Percentiles rank a stretch among this genome's conserved stretches.
These are phyloP conservation scores for Girardinus metallicus DNA, from an alignment of 2,797 vertebrate genomes.

Conservation along the genomic window DNA sequence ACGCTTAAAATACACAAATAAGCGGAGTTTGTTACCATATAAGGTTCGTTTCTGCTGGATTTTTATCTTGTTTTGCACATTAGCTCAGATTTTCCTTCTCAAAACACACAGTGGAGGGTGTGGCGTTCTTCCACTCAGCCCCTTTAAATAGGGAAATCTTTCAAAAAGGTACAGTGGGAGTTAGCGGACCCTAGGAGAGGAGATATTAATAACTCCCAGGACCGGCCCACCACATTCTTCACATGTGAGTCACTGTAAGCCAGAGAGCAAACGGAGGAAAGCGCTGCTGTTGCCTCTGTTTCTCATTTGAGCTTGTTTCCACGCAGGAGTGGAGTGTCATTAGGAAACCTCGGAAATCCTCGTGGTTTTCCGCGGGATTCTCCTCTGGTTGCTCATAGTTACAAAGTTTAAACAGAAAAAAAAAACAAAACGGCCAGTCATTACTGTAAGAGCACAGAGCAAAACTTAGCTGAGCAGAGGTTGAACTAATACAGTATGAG, in stretches of 20 bases:
- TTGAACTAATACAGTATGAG: neutral
- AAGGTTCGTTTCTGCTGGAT: neutral
- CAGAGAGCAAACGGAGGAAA: conserved; percentile 64
- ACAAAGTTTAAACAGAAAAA: conserved; percentile 34
- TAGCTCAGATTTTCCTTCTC: conserved; percentile 2
- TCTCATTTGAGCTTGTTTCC: conserved; percentile 84
- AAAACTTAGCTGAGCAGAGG: conserved; percentile 11
- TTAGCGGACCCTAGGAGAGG: conserved; percentile 79
- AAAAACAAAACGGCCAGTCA: conserved; percentile 4
- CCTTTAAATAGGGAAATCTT: conserved; percentile 71
- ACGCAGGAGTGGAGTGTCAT: conserved; percentile 73
- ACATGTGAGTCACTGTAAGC: conserved; percentile 80
- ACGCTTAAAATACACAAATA: neutral
- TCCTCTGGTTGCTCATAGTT: conserved; percentile 16
- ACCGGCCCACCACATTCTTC: conserved; percentile 83
- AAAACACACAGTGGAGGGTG: conserved; percentile 32
- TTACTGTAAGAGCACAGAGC: conserved; percentile 6
- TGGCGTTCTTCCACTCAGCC: conserved; percentile 44
- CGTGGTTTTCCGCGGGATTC: conserved; percentile 23
- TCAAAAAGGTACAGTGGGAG: conserved; percentile 78
- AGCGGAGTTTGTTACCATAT: neutral
- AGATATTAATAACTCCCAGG: conserved; percentile 85
- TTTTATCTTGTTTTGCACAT: neutral
- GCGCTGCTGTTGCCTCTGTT: conserved; percentile 72
- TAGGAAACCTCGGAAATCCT: conserved; percentile 45